Percentiles rank a stretch among this genome's conserved stretches.
These are phyloP conservation scores for Pangasius macronema DNA, from an alignment of 2,797 vertebrate species.

Conservation along the genomic window DNA sequence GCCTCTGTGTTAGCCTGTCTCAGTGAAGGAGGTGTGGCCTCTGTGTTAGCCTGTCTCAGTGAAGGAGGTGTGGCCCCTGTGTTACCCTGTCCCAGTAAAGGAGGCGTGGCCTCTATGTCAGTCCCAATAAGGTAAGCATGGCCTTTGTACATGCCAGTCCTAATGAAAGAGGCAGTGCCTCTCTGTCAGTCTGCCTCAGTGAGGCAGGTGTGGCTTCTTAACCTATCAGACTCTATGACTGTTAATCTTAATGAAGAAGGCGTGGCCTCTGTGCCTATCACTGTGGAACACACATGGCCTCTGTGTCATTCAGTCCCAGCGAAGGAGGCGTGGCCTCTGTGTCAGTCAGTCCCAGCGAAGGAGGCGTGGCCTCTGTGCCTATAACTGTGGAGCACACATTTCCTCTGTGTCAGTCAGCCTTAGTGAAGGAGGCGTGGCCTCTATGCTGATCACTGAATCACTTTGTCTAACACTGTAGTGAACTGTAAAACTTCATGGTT, in stretches of 20 bases:
- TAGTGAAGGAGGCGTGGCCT: not conserved
- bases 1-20: not conserved
- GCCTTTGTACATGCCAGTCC: not conserved
- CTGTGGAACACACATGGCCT: too few species aligned
- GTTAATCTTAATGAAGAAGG: not conserved
- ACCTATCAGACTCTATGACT: too few species aligned
- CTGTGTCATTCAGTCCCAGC: too few species aligned
- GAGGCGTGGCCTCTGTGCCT: not conserved
- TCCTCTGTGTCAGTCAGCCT: not conserved
- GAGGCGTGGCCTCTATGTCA: not conserved
- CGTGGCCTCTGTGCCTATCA: not conserved
- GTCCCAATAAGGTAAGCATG: not conserved
- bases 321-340: not conserved
- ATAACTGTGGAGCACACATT: not conserved
- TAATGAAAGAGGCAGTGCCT: not conserved
- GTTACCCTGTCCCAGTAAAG: not conserved
- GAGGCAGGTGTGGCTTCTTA: not conserved
- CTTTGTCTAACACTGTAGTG: not conserved
- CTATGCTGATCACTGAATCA: not conserved
- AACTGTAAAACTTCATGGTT: not conserved
- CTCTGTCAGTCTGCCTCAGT: not conserved
- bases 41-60: too few species aligned
- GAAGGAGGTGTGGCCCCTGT: too few species aligned
- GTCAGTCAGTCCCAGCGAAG: not conserved
- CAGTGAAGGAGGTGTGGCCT: not conserved